A percentile compares a stretch with the other conserved stretches of the same genome.
These are phyloP conservation scores for Hyposmocoma kahamanoa DNA, from an alignment of 1,140 invertebrate genomes.

Conservation along the genomic window DNA sequence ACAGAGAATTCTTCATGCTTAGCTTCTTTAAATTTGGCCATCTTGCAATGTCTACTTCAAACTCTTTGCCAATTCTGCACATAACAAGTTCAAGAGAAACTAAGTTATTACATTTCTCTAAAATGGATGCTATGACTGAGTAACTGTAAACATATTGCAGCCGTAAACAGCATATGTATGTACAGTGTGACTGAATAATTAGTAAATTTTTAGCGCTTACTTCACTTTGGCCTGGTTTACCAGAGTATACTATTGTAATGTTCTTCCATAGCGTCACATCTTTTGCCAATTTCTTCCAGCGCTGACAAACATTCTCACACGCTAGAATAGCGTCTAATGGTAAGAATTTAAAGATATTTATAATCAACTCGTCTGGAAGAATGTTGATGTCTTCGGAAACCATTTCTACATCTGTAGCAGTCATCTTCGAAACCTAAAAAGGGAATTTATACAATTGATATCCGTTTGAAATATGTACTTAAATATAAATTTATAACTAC, in stretches of 20 bases:
- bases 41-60: slow-evolving; percentile 42
- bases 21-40: slow-evolving; percentile 55
- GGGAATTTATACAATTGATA: not conserved
- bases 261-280: slow-evolving; percentile 51
- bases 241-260: slow-evolving; percentile 48
- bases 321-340: slow-evolving; percentile 41
- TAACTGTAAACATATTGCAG: slow-evolving; percentile 63
- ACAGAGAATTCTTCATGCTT: slow-evolving; percentile 51
- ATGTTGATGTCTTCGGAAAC: slow-evolving; percentile 25
- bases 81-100: slow-evolving; percentile 53
- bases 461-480: too few relatives aligned
- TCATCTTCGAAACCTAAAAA: slow-evolving; percentile 26
- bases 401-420: slow-evolving; percentile 14
- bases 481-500: too few relatives aligned
- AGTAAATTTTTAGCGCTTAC: slow-evolving; percentile 43
- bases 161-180: slow-evolving; percentile 42
- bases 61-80: slow-evolving; percentile 51
- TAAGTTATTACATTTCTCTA: slow-evolving; percentile 48
- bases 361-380: slow-evolving; percentile 60
- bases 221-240: slow-evolving; percentile 48
- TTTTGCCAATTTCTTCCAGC: slow-evolving; percentile 46
- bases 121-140: slow-evolving; percentile 38
- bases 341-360: slow-evolving; percentile 55
- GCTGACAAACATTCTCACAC: slow-evolving; percentile 46
- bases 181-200: slow-evolving; percentile 41